Conservation (phyloP, 2,113 vertebrate species). For the Hippocampus guttulatus region DNA sequence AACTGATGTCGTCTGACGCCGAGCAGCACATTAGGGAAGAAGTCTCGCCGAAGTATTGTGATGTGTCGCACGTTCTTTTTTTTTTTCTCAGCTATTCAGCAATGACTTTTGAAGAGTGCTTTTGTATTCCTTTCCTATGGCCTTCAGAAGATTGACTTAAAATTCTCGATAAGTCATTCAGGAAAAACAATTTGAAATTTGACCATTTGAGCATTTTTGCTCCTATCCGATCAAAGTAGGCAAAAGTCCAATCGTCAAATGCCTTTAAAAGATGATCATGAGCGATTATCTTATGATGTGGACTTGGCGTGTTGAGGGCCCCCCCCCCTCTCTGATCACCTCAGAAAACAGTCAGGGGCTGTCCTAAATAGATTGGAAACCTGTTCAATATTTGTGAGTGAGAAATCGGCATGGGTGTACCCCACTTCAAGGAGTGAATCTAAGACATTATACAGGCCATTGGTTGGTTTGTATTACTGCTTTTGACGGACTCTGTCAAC, state of each 20-base stretch:
- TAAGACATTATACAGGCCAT: no score
- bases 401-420: no score
- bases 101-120: background rate
- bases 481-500: no score
- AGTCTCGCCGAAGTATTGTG: background rate
- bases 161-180: background rate
- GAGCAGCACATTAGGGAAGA: background rate
- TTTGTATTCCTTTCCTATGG: background rate
- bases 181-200: background rate
- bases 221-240: background rate
- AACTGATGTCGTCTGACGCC: background rate
- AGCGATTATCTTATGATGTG: background rate
- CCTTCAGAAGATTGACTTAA: background rate
- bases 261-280: background rate
- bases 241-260: background rate
- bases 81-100: background rate
- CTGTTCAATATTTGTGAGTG: no score
- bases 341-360: no score
- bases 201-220: background rate
- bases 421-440: no score
- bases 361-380: no score
- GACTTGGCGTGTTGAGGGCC: no score
- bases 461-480: no score
- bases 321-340: no score
- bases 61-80: background rate